These are phyloP conservation scores for Glyptemys insculpta DNA, from an alignment of 2,797 vertebrate genomes.

Conservation along the genomic window DNA sequence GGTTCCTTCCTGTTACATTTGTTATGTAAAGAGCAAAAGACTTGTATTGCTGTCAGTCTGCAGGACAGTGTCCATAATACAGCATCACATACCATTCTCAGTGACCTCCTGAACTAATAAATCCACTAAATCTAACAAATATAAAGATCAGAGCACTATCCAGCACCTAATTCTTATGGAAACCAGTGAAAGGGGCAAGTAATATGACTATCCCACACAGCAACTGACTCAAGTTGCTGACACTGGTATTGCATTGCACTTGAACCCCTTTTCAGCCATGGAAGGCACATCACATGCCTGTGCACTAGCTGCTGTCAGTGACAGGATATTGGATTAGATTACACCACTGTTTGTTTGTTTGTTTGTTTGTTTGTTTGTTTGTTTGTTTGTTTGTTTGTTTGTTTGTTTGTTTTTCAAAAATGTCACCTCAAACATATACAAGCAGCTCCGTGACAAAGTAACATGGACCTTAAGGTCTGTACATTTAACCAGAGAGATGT, in stretches of 20 bases:
- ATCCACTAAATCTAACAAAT: no score
- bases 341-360: neutral
- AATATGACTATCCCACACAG: neutral
- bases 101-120: neutral
- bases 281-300: neutral
- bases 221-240: neutral
- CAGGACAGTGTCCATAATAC: neutral
- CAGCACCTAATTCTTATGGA: neutral
- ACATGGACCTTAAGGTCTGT: neutral
- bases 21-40: neutral
- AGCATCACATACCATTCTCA: neutral
- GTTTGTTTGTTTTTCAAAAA: neutral
- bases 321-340: rapidly evolving
- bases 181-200: neutral
- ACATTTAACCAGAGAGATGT: neutral
- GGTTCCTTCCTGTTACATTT: neutral
- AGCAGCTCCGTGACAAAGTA: neutral
- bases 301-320: neutral
- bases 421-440: neutral
- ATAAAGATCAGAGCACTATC: neutral
- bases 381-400: neutral
- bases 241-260: neutral
- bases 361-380: no score
- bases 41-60: neutral
- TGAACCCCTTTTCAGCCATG: neutral